Percentiles rank a stretch among this genome's conserved stretches.
Conservation (phyloP, 2,888 invertebrate genomes). For the Polymixis flavicincta region DNA sequence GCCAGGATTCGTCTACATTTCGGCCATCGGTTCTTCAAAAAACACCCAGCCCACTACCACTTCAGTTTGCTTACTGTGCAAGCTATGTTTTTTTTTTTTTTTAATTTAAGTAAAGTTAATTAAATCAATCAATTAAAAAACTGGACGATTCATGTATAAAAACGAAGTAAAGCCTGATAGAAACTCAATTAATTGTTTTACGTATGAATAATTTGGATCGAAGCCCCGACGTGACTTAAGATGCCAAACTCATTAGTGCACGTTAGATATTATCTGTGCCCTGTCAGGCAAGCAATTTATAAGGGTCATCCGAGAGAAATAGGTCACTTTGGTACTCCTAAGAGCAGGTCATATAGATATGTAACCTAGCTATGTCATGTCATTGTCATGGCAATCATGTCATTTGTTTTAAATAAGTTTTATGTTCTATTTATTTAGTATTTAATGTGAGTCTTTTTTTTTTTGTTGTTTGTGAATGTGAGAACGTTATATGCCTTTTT, state of each 20-base stretch:
- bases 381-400: too few species aligned
- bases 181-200: slow-evolving; percentile 13
- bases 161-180: neutral
- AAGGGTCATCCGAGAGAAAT: slow-evolving; percentile 43
- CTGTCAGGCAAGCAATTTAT: slow-evolving; percentile 46
- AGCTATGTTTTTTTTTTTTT: neutral
- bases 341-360: neutral
- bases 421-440: too few species aligned
- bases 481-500: too few species aligned
- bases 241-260: slow-evolving; percentile 36
- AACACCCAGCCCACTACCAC: too few species aligned
- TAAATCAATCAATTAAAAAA: neutral
- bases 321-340: slow-evolving; percentile 35
- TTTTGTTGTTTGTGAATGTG: too few species aligned
- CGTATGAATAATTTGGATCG: slow-evolving; percentile 12
- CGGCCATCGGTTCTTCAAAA: too few species aligned
- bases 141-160: neutral
- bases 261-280: slow-evolving; percentile 43
- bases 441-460: too few species aligned
- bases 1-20: too few species aligned
- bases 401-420: too few species aligned
- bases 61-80: too few species aligned
- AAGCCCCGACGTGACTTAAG: slow-evolving; percentile 35
- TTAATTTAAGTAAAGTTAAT: neutral
- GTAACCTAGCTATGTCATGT: neutral